Conservation (phyloP, 2,113 vertebrate species). For the Bubo scandiacus region DNA sequence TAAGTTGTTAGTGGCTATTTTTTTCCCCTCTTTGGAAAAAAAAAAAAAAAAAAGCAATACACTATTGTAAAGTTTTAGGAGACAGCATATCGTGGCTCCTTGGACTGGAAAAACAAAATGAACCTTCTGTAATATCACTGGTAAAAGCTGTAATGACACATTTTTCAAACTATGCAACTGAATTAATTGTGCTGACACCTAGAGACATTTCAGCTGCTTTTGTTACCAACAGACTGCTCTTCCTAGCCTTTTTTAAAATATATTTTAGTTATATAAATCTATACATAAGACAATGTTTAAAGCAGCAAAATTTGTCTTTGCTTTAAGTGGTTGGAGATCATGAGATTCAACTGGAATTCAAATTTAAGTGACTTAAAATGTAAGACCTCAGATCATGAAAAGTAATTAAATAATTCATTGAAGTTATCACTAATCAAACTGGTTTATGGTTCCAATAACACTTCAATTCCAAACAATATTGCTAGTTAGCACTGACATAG, state of each 20-base stretch:
- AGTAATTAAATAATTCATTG: not conserved
- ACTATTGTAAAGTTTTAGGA: not conserved
- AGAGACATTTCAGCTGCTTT: not conserved
- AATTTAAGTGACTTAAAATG: not conserved
- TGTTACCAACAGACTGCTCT: not conserved
- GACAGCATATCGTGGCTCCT: not conserved
- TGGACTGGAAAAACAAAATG: not conserved
- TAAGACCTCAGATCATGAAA: not conserved
- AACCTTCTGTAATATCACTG: not conserved
- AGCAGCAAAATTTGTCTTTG: not conserved
- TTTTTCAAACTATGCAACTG: not conserved
- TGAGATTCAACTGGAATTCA: not conserved
- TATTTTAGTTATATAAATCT: not conserved
- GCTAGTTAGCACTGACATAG: not conserved
- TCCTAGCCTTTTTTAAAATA: not conserved
- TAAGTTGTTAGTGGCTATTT: not conserved
- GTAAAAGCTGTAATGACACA: not conserved
- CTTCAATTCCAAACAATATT: not conserved
- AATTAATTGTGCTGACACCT: not conserved
- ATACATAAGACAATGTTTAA: not conserved
- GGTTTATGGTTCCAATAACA: not conserved
- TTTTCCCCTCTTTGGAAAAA: not conserved
- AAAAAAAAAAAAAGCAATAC: not conserved
- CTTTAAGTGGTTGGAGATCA: not conserved
- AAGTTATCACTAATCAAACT: not conserved